Percentiles rank a stretch among this genome's conserved stretches.
These are phyloP conservation scores for Cyprinodon tularosa DNA, from an alignment of 2,113 vertebrate species.

Conservation along the genomic window DNA sequence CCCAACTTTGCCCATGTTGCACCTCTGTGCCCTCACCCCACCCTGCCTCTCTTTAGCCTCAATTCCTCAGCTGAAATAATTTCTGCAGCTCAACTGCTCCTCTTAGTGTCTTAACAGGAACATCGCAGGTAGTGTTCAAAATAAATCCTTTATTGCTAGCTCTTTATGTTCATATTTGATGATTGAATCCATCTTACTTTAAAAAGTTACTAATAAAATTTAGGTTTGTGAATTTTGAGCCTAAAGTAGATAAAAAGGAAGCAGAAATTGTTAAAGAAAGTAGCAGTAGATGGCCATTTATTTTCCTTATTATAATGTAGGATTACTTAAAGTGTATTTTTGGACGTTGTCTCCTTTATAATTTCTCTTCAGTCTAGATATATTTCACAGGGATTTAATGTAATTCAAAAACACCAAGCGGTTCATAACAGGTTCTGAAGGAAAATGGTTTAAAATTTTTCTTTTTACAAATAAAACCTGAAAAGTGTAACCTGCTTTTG, in stretches of 20 bases:
- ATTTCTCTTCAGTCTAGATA: no score
- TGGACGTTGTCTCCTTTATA: no score
- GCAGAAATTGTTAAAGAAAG: not conserved
- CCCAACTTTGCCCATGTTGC: constrained; percentile 59
- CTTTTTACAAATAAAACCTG: no score
- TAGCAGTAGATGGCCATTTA: constrained; percentile 23
- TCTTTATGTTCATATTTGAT: not conserved
- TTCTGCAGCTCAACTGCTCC: constrained; percentile 55
- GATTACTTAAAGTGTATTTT: no score
- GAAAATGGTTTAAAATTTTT: no score
- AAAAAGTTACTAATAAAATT: no score
- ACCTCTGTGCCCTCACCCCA: constrained; percentile 11
- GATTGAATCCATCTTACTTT: not conserved
- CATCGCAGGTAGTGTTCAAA: constrained; percentile 41
- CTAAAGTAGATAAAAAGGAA: not conserved
- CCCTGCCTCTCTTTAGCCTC: constrained; percentile 1
- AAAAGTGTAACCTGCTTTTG: no score
- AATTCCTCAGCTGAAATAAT: not conserved
- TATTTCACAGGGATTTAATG: not conserved
- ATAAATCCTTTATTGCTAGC: not conserved
- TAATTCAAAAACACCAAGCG: no score
- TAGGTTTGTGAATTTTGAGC: not conserved
- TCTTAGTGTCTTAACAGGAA: constrained; percentile 42
- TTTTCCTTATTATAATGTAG: not conserved
- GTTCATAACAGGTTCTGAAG: no score